Evolutionary conservation across 2,888 invertebrate genomes (phyloP).

Genomic region (Alloscopus bannaensis): DNA sequence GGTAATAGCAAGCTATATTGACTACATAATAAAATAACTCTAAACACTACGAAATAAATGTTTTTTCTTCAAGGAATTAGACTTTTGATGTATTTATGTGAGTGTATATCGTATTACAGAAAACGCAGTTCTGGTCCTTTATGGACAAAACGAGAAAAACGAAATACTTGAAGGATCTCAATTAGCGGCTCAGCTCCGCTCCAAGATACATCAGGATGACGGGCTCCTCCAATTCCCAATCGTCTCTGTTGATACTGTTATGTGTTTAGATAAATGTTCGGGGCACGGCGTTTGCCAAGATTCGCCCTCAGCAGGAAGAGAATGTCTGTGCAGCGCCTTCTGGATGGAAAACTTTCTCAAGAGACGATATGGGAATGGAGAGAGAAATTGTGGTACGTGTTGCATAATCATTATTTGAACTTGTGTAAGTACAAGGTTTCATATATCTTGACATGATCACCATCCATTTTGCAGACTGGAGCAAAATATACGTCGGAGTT

Average conservation of each 20-base stretch:
- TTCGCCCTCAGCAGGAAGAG: constrained; percentile 81
- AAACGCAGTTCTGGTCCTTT: constrained; percentile 72
- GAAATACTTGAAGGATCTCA: constrained; percentile 79
- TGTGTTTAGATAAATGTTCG: constrained; percentile 95
- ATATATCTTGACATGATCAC: no score
- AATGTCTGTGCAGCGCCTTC: constrained; percentile 94
- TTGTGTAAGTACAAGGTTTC: background rate
- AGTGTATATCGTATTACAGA: constrained; percentile 60
- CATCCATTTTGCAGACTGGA: constrained; percentile 88
- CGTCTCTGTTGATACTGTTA: constrained; percentile 85
- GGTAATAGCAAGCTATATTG: no score
- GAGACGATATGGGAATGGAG: constrained; percentile 81
- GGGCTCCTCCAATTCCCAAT: constrained; percentile 85
- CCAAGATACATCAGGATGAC: constrained; percentile 83
- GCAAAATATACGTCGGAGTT: constrained; percentile 92
- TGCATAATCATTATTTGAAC: background rate
- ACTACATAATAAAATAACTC: no score
- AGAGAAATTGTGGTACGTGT: constrained; percentile 87
- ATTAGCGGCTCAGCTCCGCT: constrained; percentile 82
- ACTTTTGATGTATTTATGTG: no score
- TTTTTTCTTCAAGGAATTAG: no score
- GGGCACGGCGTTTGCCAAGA: constrained; percentile 92
- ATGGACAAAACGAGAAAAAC: constrained; percentile 72
- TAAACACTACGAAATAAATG: no score
- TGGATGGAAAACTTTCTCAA: constrained; percentile 94